Percentiles rank a stretch among this genome's conserved stretches.
phyloP scores from a whole-genome alignment of 2,113 vertebrate species.

The Heliornis fulica region DNA sequence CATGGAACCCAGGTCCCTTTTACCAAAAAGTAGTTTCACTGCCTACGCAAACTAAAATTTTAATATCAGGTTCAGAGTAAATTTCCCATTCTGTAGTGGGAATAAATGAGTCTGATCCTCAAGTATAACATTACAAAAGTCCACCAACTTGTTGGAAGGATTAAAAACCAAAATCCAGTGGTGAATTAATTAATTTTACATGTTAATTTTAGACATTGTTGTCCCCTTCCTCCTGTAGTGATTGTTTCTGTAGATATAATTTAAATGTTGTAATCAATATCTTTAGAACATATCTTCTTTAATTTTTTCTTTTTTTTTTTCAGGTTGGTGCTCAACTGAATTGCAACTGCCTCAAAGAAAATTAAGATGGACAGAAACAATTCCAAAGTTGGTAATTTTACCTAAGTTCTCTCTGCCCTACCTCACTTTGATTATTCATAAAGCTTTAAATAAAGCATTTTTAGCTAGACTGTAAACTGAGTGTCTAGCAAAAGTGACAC shows the following conservation, averaged over 20 bases:
- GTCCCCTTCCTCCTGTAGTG: background rate
- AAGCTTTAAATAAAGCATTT: background rate
- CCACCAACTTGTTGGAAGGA: background rate
- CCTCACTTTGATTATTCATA: background rate
- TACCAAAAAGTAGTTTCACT: background rate
- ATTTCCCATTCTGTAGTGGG: background rate
- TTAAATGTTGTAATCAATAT: background rate
- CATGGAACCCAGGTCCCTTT: background rate
- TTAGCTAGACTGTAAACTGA: background rate
- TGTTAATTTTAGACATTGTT: background rate
- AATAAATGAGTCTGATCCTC: background rate
- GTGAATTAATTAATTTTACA: background rate
- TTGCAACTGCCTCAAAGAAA: conserved; percentile 6
- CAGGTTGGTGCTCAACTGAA: conserved; percentile 30
- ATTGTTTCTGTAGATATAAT: background rate
- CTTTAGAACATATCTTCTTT: background rate
- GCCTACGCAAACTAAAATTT: background rate
- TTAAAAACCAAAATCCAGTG: background rate
- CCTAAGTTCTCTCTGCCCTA: background rate
- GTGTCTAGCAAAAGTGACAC: background rate
- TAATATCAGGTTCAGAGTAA: background rate
- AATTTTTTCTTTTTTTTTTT: conserved; percentile 46
- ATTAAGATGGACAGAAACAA: conserved; percentile 52
- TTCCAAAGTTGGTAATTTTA: conserved; percentile 47
- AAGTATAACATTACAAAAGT: background rate